Evolutionary conservation across 2,888 invertebrate species (phyloP), one percentile per base, ranked within the genome.

Genomic region (Priocnemis perturbator): DNA sequence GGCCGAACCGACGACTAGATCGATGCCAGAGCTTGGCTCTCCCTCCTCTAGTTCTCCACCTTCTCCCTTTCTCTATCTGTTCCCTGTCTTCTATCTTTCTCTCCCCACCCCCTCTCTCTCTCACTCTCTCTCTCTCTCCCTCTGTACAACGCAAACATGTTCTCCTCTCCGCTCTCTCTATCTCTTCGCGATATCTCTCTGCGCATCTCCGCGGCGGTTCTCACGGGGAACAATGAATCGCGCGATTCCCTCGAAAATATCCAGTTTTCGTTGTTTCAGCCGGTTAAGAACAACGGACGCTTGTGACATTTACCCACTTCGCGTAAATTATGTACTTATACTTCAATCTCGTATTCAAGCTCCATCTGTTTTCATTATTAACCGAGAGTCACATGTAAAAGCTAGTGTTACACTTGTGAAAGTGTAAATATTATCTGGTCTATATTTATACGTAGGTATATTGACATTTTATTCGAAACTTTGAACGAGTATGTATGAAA

Each of bases 1-100:
- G 82, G 81, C 81, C 76, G 77, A 81, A 78, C 82, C 81, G 81
- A 83, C 81, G 82, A 83, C 83, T 84, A 86, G 85, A 86, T 86
- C 86, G 85, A 86, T 86, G 85, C 84, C 81, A 82, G 77, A 76
- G 76, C 74, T 78, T 69, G 67, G 56, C 60, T 67, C 74, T 71
- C 70, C 62, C 73, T 69, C 73, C 71, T 76, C 77, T 61, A 71
- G 58, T 60, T 75, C 66, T 67, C 69, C 74, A 64, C 67, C 44
- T 53, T 59, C 59, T 61, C 67, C 45, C 66, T 37, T 53, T 50
- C n/a, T 21, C 56, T 37, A 15, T 68, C 70, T 67, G 67, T 60
- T 63, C 69, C 61, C 60, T 56, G 62, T 62, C 61, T 69, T 68
- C 65, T 58, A 62, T 58, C 15, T 37, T 37, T 48, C 23, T 17